Evolutionary conservation across 2,888 invertebrate species (phyloP), one percentile per base, ranked within the genome.

Genomic region (Athalia circularis): DNA sequence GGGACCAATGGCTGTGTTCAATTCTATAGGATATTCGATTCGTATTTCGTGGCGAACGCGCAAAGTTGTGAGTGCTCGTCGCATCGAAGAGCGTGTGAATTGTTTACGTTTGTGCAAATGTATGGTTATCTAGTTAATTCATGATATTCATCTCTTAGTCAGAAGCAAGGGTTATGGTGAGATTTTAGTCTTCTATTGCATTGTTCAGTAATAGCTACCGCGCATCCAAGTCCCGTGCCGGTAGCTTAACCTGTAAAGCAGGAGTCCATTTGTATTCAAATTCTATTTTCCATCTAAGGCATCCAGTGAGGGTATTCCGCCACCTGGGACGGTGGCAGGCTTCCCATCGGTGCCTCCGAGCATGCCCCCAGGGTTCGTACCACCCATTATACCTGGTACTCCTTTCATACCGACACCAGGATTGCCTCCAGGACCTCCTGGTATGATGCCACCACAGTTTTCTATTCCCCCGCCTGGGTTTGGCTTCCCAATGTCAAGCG

Each of bases 401-500:
- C 88, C 89, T 11, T 90, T 89, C 54, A 88, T 89, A 83, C 88
- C 89, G 47, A 87, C 90, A 8, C 88, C 88, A 45, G 88, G 85
- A 72, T 80, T 90, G 77, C 89, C 90, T 7, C 88, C 90, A 59
- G 90, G 88, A 77, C 89, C 90, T 48, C 88, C 90, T 0, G 88
- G 88, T 11, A 88, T 88, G 3, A 93, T 94, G 91, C 93, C 95
- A 79, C 94, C 95, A 45, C 94, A 95, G 43, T 96, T 95, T 88
- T 94, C 93, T 59, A 94, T 96, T 87, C 96, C 96, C 57, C 96
- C 96, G 45, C 96, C 96, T 9, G 95, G 95, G 54, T 95, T 95
- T 89, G 92, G 92, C 9, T 90, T 89, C 81, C 88, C 89, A 15
- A 87, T 90, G 7, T 80, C 84, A 13, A 84, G 85, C 13, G 85